Conservation (phyloP, 1,140 invertebrate genomes). For the Adelges cooleyi region DNA sequence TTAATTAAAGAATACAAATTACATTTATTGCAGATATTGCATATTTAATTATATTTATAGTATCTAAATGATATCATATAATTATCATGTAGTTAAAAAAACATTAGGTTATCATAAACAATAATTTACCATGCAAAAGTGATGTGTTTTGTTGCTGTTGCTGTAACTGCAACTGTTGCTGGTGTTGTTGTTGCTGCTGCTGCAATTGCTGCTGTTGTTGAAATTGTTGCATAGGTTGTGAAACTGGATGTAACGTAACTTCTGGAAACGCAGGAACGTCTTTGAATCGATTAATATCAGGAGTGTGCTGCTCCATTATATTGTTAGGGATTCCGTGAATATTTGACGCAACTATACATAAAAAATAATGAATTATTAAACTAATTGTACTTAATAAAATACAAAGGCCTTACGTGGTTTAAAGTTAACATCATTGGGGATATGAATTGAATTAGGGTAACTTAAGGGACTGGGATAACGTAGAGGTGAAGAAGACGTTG, state of each 20-base stretch:
- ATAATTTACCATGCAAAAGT: slow-evolving; percentile 59
- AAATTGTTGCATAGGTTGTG: slow-evolving; percentile 36
- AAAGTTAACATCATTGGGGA: neutral
- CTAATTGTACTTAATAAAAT: neutral
- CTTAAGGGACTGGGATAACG: slow-evolving; percentile 15
- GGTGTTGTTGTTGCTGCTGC: slow-evolving; percentile 37
- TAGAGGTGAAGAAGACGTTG: slow-evolving; percentile 29
- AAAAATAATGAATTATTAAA: neutral
- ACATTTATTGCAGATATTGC: too few relatives aligned
- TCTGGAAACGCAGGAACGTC: slow-evolving; percentile 55
- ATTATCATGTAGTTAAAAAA: too few relatives aligned
- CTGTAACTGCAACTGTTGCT: slow-evolving; percentile 22
- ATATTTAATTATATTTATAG: too few relatives aligned
- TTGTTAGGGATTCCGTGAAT: slow-evolving; percentile 10
- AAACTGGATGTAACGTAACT: slow-evolving; percentile 60
- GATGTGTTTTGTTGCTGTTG: slow-evolving; percentile 43
- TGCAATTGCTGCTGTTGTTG: slow-evolving; percentile 32
- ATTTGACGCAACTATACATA: slow-evolving; percentile 29
- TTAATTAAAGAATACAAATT: too few relatives aligned
- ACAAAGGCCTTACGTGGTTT: neutral
- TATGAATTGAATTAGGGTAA: slow-evolving; percentile 5
- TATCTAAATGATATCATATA: too few relatives aligned
- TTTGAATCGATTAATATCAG: slow-evolving; percentile 25
- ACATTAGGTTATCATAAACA: too few relatives aligned
- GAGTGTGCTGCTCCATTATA: slow-evolving; percentile 32